Conservation (phyloP, 1,140 invertebrate genomes). For the Gonatopus flavifemur region DNA sequence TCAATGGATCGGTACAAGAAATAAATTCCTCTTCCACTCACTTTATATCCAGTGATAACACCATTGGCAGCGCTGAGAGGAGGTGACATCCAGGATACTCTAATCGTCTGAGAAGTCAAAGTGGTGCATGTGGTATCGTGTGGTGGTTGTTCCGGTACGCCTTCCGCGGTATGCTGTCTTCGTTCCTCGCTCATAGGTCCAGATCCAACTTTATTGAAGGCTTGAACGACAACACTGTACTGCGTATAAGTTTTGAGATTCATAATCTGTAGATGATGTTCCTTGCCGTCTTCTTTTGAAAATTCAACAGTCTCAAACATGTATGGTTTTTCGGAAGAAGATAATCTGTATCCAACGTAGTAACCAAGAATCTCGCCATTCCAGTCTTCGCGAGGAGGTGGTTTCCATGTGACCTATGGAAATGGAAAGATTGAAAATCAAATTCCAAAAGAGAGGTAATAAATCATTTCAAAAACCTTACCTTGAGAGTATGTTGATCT, state of each 20-base stretch:
- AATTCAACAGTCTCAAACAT: slow-evolving; percentile 92
- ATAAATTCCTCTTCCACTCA: slow-evolving; percentile 11
- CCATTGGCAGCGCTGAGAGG: slow-evolving; percentile 88
- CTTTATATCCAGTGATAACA: slow-evolving; percentile 93
- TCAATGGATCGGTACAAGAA: background rate
- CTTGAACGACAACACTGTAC: slow-evolving; percentile 92
- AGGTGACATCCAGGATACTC: slow-evolving; percentile 90
- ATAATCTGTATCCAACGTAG: slow-evolving; percentile 88
- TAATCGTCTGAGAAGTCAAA: slow-evolving; percentile 88
- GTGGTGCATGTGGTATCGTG: slow-evolving; percentile 89
- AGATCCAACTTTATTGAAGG: slow-evolving; percentile 91
- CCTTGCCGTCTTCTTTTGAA: slow-evolving; percentile 86
- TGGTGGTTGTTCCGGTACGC: slow-evolving; percentile 89
- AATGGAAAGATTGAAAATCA: background rate
- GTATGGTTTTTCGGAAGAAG: slow-evolving; percentile 85
- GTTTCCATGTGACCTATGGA: slow-evolving; percentile 78
- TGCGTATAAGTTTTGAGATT: slow-evolving; percentile 91
- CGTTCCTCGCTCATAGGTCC: slow-evolving; percentile 88
- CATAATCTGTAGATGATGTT: slow-evolving; percentile 80
- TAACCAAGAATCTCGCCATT: slow-evolving; percentile 91
- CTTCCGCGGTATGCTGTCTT: slow-evolving; percentile 89
- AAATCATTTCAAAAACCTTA: slow-evolving; percentile 43
- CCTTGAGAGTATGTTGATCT: slow-evolving; percentile 89
- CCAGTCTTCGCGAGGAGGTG: slow-evolving; percentile 84
- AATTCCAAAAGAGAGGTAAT: background rate